A percentile compares a stretch with the other conserved stretches of the same genome.
Evolutionary conservation across 64 coral and sea anemone species (phyloP).

Genomic region (Trachythela sp.): DNA sequence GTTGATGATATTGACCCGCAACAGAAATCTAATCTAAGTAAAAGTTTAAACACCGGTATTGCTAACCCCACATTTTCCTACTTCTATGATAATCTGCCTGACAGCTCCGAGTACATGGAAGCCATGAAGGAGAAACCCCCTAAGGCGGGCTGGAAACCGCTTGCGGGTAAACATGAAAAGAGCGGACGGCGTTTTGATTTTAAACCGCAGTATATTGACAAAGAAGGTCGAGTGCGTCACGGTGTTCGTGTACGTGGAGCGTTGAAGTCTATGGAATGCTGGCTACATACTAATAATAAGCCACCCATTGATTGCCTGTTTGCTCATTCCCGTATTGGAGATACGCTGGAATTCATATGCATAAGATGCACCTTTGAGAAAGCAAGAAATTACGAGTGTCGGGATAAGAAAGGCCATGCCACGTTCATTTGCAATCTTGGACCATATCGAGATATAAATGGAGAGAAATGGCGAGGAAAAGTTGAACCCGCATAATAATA

Average conservation of each 20-base stretch:
- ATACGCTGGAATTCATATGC: slow-evolving; percentile 89
- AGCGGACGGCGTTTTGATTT: slow-evolving; percentile 71
- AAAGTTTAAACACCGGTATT: neutral
- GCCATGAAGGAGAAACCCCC: slow-evolving; percentile 48
- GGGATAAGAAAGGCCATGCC: slow-evolving; percentile 75
- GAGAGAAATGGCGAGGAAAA: slow-evolving; percentile 59
- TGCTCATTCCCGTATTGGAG: slow-evolving; percentile 86
- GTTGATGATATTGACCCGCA: slow-evolving; percentile 5
- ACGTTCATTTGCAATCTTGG: slow-evolving; percentile 90
- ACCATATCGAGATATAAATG: slow-evolving; percentile 74
- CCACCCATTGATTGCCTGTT: slow-evolving; percentile 73
- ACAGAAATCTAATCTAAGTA: neutral
- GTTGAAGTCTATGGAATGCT: slow-evolving; percentile 90
- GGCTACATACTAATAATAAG: slow-evolving; percentile 64
- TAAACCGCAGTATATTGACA: slow-evolving; percentile 84
- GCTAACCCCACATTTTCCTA: neutral
- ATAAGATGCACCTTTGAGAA: slow-evolving; percentile 88
- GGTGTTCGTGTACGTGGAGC: slow-evolving; percentile 83
- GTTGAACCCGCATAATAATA: neutral
- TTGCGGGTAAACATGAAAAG: slow-evolving; percentile 69
- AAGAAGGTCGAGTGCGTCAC: slow-evolving; percentile 86
- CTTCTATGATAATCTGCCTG: slow-evolving; percentile 56
- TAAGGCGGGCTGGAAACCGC: slow-evolving; percentile 67
- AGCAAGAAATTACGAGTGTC: slow-evolving; percentile 63
- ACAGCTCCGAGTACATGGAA: slow-evolving; percentile 70